phyloP scores from a whole-genome alignment of 2,113 vertebrate species.

The Tylochromis polylepis region DNA sequence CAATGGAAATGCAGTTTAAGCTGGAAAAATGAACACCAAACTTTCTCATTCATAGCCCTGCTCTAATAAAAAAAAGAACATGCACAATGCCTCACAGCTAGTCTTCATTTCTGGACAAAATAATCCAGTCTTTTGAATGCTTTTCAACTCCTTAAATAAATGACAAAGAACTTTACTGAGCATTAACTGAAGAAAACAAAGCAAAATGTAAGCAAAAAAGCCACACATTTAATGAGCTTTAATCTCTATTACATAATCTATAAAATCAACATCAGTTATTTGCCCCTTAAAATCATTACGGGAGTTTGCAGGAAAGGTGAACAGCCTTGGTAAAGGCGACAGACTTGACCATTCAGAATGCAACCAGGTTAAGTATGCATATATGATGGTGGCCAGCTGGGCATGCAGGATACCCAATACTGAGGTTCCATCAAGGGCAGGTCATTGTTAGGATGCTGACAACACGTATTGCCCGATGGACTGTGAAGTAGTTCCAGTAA shows the following conservation, averaged over 20 bases:
- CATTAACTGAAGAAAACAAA: not conserved
- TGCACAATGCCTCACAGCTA: not conserved
- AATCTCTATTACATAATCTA: not conserved
- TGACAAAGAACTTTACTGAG: not conserved
- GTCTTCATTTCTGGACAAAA: not conserved
- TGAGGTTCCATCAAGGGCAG: not conserved
- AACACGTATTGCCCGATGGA: not conserved
- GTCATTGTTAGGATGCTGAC: constrained; percentile 3
- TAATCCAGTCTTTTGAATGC: not conserved
- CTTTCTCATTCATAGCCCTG: not conserved
- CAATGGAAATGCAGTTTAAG: not conserved
- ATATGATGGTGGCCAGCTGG: not conserved
- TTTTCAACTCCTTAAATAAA: not conserved
- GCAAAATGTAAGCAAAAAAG: not conserved
- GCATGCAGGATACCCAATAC: not conserved
- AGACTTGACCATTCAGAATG: not conserved
- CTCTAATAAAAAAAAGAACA: not conserved
- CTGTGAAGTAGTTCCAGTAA: not conserved
- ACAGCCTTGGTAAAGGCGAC: not conserved
- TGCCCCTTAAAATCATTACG: not conserved
- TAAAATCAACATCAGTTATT: not conserved
- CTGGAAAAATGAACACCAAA: not conserved
- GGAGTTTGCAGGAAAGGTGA: not conserved
- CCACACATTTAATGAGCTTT: not conserved
- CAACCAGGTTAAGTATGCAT: not conserved